Evolutionary conservation across 2,113 vertebrate genomes (phyloP), one percentile per base, ranked within the genome.

Genomic region (Catharus bicknelli): DNA sequence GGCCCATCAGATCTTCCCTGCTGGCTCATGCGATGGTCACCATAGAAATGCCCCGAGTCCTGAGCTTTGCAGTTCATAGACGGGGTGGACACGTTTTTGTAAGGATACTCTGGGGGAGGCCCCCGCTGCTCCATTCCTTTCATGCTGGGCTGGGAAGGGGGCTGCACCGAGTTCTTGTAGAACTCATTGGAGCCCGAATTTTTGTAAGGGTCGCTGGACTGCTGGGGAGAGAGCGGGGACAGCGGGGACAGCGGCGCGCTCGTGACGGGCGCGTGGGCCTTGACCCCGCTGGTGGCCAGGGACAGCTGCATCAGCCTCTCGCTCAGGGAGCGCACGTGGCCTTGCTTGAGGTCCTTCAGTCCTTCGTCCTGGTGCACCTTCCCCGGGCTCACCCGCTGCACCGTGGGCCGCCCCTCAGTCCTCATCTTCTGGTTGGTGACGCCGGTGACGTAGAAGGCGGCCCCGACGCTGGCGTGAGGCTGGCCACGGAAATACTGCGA

Each of bases 291-390:
- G 72, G 99, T 99, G 85, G 99, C 99, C 94, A 99, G 90, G 10
- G 99, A 99, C 83, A 99, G 98, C 96, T 99, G 99, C 99, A 99
- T 99, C 42, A 99, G 98, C 61, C 99, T 95, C 96, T 99, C 99
- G 4, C 99, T 99, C 88, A 99, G 97, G 17, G 99, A 99, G 29
- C 99, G 98, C 30, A 99, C 99, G 13, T 99, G 99, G n/a, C 99
- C 99, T 90, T 99, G 99, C 97, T 99, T 99, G 62, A 99, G 98
- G 96, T 99, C 99, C 97, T 99, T 98, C 8, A 99, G 98, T 53
- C 99, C 99, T 63, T 99, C 99, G 62, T 99, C 99, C 95, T 99
- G 99, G 96, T 99, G 99, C 83, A 99, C 99, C 94, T 98, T 98
- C 48, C 98, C 98, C 0, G 98, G 97, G 57, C 98, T 99, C 40